phyloP scores from a whole-genome alignment of 2,113 vertebrate genomes.

The Anolis sagrei region DNA sequence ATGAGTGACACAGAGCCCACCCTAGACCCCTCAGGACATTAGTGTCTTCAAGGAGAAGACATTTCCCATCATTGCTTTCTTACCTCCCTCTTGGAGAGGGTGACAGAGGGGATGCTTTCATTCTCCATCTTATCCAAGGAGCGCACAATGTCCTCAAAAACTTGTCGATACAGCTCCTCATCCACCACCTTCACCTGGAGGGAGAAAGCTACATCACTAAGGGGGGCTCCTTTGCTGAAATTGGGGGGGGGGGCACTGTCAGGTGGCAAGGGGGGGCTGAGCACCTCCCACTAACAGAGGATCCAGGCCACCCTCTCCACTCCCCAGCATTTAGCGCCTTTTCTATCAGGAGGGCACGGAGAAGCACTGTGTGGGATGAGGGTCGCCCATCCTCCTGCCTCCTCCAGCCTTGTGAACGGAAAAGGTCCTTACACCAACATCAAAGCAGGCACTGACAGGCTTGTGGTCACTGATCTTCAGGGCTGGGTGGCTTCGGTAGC shows the following conservation, averaged over 20 bases:
- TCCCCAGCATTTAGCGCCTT: no score
- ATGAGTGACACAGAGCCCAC: not conserved
- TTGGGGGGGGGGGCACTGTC: not conserved
- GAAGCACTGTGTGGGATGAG: no score
- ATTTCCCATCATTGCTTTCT: not conserved
- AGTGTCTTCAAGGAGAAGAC: not conserved
- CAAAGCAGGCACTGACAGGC: conserved; percentile 91
- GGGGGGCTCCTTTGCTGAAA: not conserved
- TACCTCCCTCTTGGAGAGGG: conserved; percentile 88
- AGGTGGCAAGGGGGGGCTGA: not conserved
- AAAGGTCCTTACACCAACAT: conserved; percentile 84
- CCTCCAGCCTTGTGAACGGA: no score
- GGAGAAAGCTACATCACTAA: conserved; percentile 11
- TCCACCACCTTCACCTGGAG: conserved; percentile 90
- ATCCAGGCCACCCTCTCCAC: no score
- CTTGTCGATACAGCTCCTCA: conserved; percentile 85
- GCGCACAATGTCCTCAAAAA: conserved; percentile 92
- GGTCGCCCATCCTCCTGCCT: not conserved
- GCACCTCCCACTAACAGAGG: no score
- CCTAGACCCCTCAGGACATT: not conserved
- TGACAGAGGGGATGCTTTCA: conserved; percentile 93
- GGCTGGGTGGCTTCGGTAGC: conserved; percentile 92
- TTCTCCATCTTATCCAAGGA: conserved; percentile 96
- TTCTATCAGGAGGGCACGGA: no score
- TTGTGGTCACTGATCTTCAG: conserved; percentile 97